phyloP scores from a whole-genome alignment of 1,140 invertebrate species.

The Platyscapa corneri region DNA sequence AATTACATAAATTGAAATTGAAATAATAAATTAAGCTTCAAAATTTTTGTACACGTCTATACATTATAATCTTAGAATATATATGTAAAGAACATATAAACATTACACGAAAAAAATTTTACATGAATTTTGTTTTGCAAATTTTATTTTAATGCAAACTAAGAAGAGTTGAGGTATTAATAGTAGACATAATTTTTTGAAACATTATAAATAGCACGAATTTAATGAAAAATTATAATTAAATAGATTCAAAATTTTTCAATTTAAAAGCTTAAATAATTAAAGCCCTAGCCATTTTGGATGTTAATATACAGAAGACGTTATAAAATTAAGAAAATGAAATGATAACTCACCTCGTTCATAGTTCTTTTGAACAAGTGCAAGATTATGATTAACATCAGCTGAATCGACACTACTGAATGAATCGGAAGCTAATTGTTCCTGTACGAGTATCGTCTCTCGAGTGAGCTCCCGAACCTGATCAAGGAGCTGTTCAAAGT shows the following conservation, averaged over 20 bases:
- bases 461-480: constrained; percentile 74
- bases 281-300: too few relatives aligned
- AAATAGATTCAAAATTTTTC: too few relatives aligned
- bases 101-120: too few relatives aligned
- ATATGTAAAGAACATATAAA: too few relatives aligned
- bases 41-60: too few relatives aligned
- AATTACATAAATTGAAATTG: too few relatives aligned
- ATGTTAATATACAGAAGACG: too few relatives aligned
- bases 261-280: too few relatives aligned
- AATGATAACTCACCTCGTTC: constrained; percentile 62
- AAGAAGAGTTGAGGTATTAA: neutral
- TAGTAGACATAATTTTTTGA: neutral
- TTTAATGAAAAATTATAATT: neutral
- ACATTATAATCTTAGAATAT: too few relatives aligned
- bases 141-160: neutral
- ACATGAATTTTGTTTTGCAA: too few relatives aligned
- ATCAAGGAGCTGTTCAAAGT: constrained; percentile 75
- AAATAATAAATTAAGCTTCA: too few relatives aligned
- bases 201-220: neutral
- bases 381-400: constrained; percentile 68
- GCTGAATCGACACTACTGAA: constrained; percentile 58
- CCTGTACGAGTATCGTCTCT: constrained; percentile 72
- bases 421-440: constrained; percentile 68
- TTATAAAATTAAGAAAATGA: too few relatives aligned
- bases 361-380: constrained; percentile 61